Evolutionary conservation across 2,888 invertebrate genomes (phyloP), one percentile per base, ranked within the genome.

Genomic region (Tortrix viridana): DNA sequence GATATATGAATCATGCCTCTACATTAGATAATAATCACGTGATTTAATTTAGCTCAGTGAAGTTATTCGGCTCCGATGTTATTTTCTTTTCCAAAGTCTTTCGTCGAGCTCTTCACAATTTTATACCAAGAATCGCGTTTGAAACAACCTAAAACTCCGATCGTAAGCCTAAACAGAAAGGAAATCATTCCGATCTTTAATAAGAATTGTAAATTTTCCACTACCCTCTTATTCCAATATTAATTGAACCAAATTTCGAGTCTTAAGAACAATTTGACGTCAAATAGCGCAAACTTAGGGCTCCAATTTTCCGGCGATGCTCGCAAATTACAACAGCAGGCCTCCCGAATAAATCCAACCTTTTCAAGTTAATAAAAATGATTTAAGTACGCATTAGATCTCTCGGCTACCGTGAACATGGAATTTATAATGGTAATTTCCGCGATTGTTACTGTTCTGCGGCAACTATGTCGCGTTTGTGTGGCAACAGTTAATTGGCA

Each of bases 351-450:
- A 88, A 89, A 87, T 87, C 79, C 82, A 82, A 88, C 88, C 87
- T 88, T 88, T 89, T 84, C 84, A 84, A 87, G 84, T 89, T 88
- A 85, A 89, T 89, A 89, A 89, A 89, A 88, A 89, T 89, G 88
- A 89, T 89, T 89, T 89, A 89, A 86, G 83, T 72, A 83, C 80
- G 82, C 88, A 87, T 87, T 88, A 87, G 82, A 86, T 87, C 81
- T 86, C 82, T 84, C 81, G 80, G 76, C 74, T 75, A 79, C 79
- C 76, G 77, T 82, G 82, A 83, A 84, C 82, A 83, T 75, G 77
- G 74, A 85, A 86, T 88, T 86, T 88, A 86, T 88, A 86, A 83
- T 82, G 80, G 82, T 76, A 76, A 83, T 85, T 81, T 83, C 77
- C 71, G 73, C 68, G 79, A 47, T 58, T 58, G 63, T 63, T 78